phyloP scores from a whole-genome alignment of 2,113 vertebrate species.

The Malurus elegans region DNA sequence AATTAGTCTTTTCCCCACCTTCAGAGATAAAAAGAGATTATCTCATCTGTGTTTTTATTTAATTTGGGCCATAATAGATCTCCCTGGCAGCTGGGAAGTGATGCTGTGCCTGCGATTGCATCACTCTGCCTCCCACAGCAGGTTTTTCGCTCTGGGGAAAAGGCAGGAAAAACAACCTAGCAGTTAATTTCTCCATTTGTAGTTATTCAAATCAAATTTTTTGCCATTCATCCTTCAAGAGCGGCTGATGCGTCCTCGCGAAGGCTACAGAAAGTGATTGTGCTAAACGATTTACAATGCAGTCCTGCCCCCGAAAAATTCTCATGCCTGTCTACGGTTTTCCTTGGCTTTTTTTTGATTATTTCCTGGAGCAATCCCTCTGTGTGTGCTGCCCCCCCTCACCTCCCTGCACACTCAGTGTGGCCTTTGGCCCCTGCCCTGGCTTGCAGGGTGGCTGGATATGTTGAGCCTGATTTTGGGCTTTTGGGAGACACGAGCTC shows the following conservation, averaged over 20 bases:
- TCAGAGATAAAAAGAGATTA: constrained; percentile 69
- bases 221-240: constrained; percentile 66
- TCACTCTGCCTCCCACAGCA: constrained; percentile 65
- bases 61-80: constrained; percentile 77
- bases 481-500: background rate
- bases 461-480: background rate
- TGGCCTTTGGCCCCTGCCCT: background rate
- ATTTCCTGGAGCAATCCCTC: background rate
- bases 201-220: constrained; percentile 73
- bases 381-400: background rate
- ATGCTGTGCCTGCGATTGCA: constrained; percentile 73
- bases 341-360: background rate
- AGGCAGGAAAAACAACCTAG: constrained; percentile 58
- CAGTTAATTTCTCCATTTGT: constrained; percentile 73
- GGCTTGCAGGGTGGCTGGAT: background rate
- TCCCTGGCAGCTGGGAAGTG: constrained; percentile 71
- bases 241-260: constrained; percentile 41
- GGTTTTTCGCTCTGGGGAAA: constrained; percentile 53
- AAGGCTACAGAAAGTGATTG: constrained; percentile 54
- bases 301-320: constrained; percentile 20
- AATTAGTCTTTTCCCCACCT: constrained; percentile 65
- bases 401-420: accelerated
- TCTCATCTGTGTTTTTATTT: constrained; percentile 75
- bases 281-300: background rate
- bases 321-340: background rate